Conservation (phyloP, 2,888 invertebrate genomes). For the Spicauda simplicius region DNA sequence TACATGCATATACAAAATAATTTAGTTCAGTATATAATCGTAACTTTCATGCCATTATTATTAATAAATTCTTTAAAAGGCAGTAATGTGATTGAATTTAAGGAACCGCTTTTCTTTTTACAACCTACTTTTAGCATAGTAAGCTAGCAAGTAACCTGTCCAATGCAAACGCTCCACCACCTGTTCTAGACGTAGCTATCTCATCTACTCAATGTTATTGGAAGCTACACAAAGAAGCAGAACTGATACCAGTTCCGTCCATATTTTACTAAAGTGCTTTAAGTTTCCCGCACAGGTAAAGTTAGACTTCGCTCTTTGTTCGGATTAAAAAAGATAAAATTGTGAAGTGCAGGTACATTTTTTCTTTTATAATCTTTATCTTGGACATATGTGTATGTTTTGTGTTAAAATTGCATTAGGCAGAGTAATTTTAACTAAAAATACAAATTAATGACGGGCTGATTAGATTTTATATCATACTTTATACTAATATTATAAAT, state of each 20-base stretch:
- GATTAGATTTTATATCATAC: no score
- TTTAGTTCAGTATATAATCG: no score
- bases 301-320: slow-evolving; percentile 22
- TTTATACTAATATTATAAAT: no score
- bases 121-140: no score
- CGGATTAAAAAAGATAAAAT: slow-evolving; percentile 19
- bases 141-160: background rate
- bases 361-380: background rate
- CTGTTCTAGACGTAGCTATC: slow-evolving; percentile 41
- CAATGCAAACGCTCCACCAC: slow-evolving; percentile 18
- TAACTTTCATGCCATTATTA: no score
- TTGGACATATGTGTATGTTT: background rate
- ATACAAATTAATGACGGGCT: no score
- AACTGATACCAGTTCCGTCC: slow-evolving; percentile 32
- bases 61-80: no score
- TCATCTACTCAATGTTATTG: slow-evolving; percentile 50
- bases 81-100: background rate
- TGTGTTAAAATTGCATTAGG: background rate
- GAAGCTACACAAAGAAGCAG: slow-evolving; percentile 48
- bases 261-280: slow-evolving; percentile 34
- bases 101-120: background rate
- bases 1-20: no score
- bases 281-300: slow-evolving; percentile 18
- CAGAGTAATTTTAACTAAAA: background rate
- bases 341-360: slow-evolving; percentile 2